Base-by-base conservation (phyloP, 2,797 vertebrate genomes). In the Pseudochromis fuscus region DNA sequence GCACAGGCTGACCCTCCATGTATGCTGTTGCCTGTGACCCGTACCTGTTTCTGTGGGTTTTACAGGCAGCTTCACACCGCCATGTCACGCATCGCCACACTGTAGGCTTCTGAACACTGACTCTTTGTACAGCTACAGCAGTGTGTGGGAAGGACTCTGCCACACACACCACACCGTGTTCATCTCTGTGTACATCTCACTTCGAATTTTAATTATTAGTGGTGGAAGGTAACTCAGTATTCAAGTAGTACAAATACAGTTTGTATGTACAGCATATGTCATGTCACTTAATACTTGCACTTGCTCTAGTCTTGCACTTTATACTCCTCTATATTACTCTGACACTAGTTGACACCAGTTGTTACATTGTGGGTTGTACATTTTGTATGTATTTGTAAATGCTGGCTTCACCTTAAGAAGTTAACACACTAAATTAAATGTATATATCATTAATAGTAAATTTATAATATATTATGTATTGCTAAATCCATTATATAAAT, bases 11-110 rank as follows among this genome's bases (percentile, higher is more conserved):
- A 84, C 79, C 86, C 75, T 79, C 75, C 71, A 75, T 85, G 86
- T 79, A 37, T 82, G 87, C 82, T 88, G 78, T 44, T 84, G 89
- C 72, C 89, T 48, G 28, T 91, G 92, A 94, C 92, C 94, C 89
- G 38, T 90, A 92, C 92, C 90, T 80, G 72, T 87, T 87, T 77
- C 84, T 45, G 90, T 90, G 85, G 88, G 75, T 85, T 92, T 92
- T 90, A 78, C 90, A 77, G 90, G 88, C 91, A 89, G 83, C 81
- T 89, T 91, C 67, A 88, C 91, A 82, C 87, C 76, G 52, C 28
- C 28, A 18, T 64, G 86, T 88, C 88, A 92, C 86, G 90, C 7
- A 80, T 90, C 75, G 71, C 91, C 79, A 30, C 86, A 85, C 86
- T 72, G 63, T 46, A 77, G 63, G 86, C 79, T 86, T 80, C 86